Evolutionary conservation across 1,140 invertebrate genomes (phyloP).

Genomic region (Varroa destructor): DNA sequence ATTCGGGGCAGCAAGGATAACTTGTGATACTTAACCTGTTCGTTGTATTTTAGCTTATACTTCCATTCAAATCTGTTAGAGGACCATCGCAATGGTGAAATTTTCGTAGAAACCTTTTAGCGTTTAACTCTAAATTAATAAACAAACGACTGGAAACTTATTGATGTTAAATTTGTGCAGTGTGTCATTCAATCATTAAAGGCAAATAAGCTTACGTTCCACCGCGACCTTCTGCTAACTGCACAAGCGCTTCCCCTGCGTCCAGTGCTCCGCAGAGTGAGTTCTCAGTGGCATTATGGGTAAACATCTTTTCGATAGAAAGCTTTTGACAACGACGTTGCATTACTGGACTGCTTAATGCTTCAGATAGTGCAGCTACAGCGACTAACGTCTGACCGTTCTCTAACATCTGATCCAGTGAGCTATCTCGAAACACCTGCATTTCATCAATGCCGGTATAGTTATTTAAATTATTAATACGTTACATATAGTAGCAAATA

Average conservation of each 20-base stretch:
- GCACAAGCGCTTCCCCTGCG: conserved; percentile 7
- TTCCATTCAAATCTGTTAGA: background rate
- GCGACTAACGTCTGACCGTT: background rate
- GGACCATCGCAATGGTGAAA: no score
- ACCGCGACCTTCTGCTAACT: conserved; percentile 1
- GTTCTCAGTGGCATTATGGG: conserved; percentile 10
- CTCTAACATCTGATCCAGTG: background rate
- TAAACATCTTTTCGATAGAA: conserved; percentile 8
- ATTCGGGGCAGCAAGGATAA: no score
- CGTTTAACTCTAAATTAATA: no score
- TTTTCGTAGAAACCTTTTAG: no score
- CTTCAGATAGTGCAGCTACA: background rate
- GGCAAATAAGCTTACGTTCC: background rate
- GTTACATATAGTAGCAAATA: no score
- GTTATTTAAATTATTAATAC: no score
- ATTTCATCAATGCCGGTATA: background rate
- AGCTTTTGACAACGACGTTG: conserved; percentile 20
- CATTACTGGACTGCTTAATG: background rate
- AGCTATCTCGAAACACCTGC: conserved; percentile 5
- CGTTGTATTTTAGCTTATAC: background rate
- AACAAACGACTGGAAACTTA: no score
- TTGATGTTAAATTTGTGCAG: no score
- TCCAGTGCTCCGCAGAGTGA: conserved; percentile 4
- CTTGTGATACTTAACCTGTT: background rate
- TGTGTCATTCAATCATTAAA: no score